phyloP scores from a whole-genome alignment of 2,797 vertebrate species.

The Nannoperca australis region DNA sequence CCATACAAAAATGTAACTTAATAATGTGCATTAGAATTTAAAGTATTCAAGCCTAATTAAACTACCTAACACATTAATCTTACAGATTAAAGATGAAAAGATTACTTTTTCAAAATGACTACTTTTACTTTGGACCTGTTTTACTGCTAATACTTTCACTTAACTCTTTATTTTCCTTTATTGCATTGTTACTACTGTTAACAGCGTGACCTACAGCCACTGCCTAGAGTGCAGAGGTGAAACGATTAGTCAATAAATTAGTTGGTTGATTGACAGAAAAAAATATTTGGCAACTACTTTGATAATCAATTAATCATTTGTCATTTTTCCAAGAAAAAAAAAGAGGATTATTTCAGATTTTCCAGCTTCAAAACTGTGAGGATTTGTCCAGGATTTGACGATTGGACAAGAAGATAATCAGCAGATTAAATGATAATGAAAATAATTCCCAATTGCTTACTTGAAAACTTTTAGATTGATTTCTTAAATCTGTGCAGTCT shows the following conservation, averaged over 20 bases:
- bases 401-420: neutral
- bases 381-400: neutral
- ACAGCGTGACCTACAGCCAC: neutral
- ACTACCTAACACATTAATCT: neutral
- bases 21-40: neutral
- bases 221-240: neutral
- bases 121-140: neutral
- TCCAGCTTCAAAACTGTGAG: neutral
- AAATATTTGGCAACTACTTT: neutral
- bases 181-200: neutral
- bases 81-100: neutral
- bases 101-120: neutral
- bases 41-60: neutral
- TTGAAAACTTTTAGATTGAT: neutral
- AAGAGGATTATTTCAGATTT: neutral
- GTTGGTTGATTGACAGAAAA: neutral
- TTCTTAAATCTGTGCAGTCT: neutral
- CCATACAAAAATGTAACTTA: neutral
- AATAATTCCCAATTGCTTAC: neutral
- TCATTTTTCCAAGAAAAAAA: neutral
- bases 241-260: neutral
- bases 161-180: neutral
- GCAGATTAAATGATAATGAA: neutral
- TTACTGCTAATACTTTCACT: neutral
- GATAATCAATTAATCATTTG: neutral